These are phyloP conservation scores for Hyles euphorbiae DNA, from an alignment of 1,140 invertebrate genomes.

Conservation along the genomic window DNA sequence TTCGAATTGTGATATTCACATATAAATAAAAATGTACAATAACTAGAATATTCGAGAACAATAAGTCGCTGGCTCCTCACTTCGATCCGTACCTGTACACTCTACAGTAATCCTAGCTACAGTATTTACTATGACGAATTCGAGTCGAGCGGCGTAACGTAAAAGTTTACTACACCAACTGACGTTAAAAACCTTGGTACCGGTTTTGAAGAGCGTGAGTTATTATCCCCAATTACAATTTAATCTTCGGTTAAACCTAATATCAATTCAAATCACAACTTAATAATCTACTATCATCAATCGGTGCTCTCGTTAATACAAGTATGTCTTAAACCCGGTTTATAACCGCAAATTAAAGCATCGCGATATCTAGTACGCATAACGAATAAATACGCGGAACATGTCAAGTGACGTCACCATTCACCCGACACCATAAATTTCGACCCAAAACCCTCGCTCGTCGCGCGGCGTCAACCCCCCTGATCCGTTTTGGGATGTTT, in stretches of 20 bases:
- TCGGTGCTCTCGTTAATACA: too few relatives aligned
- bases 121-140: not conserved
- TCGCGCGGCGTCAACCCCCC: slow-evolving; percentile 50
- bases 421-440: slow-evolving; percentile 44
- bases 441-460: slow-evolving; percentile 24
- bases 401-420: slow-evolving; percentile 39
- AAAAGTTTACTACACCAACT: too few relatives aligned
- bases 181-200: not conserved
- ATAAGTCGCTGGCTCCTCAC: slow-evolving; percentile 62
- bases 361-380: slow-evolving; percentile 13
- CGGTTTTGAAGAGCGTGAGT: slow-evolving; percentile 48
- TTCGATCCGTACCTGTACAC: slow-evolving; percentile 6
- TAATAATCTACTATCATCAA: too few relatives aligned
- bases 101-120: too few relatives aligned
- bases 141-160: slow-evolving; percentile 3
- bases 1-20: not conserved
- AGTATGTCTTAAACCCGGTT: slow-evolving; percentile 2
- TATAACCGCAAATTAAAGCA: too few relatives aligned
- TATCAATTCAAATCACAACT: too few relatives aligned
- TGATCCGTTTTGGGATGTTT: slow-evolving; percentile 43
- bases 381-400: slow-evolving; percentile 39
- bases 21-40: not conserved
- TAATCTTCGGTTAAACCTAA: slow-evolving; percentile 13
- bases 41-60: slow-evolving; percentile 36
- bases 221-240: slow-evolving; percentile 51